Evolutionary conservation across 2,113 vertebrate species (phyloP), one percentile per base, ranked within the genome.

Genomic region (Bolborhynchus lineola): DNA sequence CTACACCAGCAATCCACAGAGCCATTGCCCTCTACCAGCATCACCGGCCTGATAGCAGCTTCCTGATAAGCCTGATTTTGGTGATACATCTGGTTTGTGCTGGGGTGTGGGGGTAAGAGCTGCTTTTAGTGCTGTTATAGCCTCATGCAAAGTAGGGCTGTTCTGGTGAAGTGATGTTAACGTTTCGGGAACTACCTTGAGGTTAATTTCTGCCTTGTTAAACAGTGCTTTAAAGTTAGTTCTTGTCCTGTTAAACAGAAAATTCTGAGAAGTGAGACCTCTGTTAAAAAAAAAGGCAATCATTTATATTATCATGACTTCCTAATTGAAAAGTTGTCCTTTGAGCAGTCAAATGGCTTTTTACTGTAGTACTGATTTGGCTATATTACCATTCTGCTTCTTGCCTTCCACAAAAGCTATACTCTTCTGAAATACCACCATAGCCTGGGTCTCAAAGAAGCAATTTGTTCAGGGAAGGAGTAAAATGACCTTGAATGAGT

Each of bases 401-500:
- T 37, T 28, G 28, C 20, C 33, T 86, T 49, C 35, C 65, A 44
- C 29, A 53, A 39, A 84, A 91, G 41, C 44, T 10, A 2, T 35
- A 17, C 9, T 67, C 10, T 19, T 50, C 68, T 92, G 77, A 87
- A 86, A 59, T 29, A 33, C 53, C 37, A 13, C 0, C 4, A 4
- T 44, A 81, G 50, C 24, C 63, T 33, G 33, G n/a, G 14, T 82
- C 81, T 93, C 74, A 93, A 84, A 95, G 89, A 93, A 87, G 14
- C 50, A 77, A 6, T 92, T 95, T 86, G 65, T 89, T 79, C 26
- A 68, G 41, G 75, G 53, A 80, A 74, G 68, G 63, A 50, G 24
- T 77, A 78, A 49, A 90, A 82, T 63, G 82, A 74, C 90, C 87
- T 92, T 90, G 75, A 91, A 78, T 96, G 96, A 96, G 75, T 96